Evolutionary conservation across 2,113 vertebrate species (phyloP), one percentile per base, ranked within the genome.

Genomic region (Bathybates hornii): DNA sequence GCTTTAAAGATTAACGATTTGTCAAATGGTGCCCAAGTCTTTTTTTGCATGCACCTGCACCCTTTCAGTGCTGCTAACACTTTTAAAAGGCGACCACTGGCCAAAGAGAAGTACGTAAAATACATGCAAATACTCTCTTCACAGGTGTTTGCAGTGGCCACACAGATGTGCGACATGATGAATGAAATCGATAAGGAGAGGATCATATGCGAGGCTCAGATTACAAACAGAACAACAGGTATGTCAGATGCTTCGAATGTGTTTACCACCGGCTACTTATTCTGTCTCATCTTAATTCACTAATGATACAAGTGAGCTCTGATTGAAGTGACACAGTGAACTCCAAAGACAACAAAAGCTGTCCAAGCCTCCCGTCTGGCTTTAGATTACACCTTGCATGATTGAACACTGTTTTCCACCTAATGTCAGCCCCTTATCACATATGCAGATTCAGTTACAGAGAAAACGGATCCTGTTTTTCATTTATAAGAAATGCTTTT

Each of bases 161-260:
- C 73, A 29, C 94, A 92, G 85, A 95, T 93, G 87, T 96, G 96
- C 53, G 94, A 96, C 21, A 91, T 96, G 56, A 82, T 87, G 86
- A 86, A 71, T 50, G 94, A 95, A 36, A 82, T 96, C 6, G 84
- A 92, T 7, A 88, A 66, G 66, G 95, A 95, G 48, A 91, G 50
- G 84, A 81, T 80, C 32, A 5, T 71, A 32, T 96, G 96, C 6
- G 81, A 91, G 79, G 85, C 89, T 79, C 90, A 93, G n/a, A 91
- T 88, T 11, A 87, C 94, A 71, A 95, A 95, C 93, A 93, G 68
- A 84, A 95, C 94, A 1, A 87, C 91, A 88, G 95, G 96, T 96
- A 89, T n/a, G 92, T 87, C 2, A 3, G 3, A 12, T 61, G 43
- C 13, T 52, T 1, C 2, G 3, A 54, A 16, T 83, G 34, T 71